Evolutionary conservation across 2,113 vertebrate genomes (phyloP), one percentile per base, ranked within the genome.

Genomic region (Antigone vipio): DNA sequence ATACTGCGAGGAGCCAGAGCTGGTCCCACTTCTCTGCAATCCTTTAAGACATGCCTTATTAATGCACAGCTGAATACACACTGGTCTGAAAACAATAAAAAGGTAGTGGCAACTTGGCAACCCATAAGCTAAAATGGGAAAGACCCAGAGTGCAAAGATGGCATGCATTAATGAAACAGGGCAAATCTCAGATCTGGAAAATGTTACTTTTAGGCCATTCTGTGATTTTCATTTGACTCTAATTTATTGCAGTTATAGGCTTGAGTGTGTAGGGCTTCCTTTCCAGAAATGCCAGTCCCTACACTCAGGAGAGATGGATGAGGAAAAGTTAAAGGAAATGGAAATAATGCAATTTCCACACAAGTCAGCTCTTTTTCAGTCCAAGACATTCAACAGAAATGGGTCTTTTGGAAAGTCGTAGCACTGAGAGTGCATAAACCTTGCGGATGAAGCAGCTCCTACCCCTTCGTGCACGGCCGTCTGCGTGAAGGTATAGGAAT

Each of bases 21-120:
- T 40, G 45, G 30, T 40, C 45, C 45, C 0, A 0, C 45, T 53
- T 38, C 59, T 63, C 72, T 49, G 21, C 59, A 62, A 2, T 11
- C 40, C 29, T 81, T 62, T 35, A 68, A 50, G 35, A 62, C 12
- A 9, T 13, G 14, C 32, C 47, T 73, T 44, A 12, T 11, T 35
- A 55, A 63, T 15, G 7, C 52, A 42, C 42, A 84, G 21, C 44
- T 78, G 23, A 77, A 73, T 19, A 68, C 7, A 55, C 24, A 29
- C 5, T 22, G 35, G 19, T 68, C 20, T 66, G 49, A 32, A 68
- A 90, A 53, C 21, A 30, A 4, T 19, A 24, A 16, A 66, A 55
- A 27, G 15, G 26, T 34, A 52, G 13, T 4, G 21, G 35, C 21
- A 73, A 56, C 34, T 47, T 26, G 27, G 49, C 45, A 77, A 50